phyloP scores from a whole-genome alignment of 2,888 invertebrate genomes.

The Ametastegia equiseti region DNA sequence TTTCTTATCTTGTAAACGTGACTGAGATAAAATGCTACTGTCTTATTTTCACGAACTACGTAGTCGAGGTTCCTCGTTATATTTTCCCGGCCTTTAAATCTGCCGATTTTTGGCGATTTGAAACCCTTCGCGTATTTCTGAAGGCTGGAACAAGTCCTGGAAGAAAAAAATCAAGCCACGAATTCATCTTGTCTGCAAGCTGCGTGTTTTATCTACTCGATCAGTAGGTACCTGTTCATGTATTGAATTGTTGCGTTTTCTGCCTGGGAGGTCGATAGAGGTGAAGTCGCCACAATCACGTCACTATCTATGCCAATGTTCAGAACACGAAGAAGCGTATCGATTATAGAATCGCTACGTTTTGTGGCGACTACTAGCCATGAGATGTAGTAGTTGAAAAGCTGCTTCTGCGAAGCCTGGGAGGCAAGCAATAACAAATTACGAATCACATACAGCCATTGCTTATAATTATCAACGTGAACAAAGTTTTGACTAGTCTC shows the following conservation, averaged over 20 bases:
- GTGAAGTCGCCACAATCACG: conserved; percentile 69
- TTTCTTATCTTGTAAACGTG: conserved; percentile 71
- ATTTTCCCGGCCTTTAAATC: conserved; percentile 51
- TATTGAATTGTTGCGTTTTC: conserved; percentile 52
- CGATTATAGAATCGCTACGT: conserved; percentile 65
- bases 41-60: conserved; percentile 58
- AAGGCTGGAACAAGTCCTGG: conserved; percentile 58
- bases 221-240: conserved; percentile 61
- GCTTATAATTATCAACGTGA: too few species aligned
- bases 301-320: conserved; percentile 73
- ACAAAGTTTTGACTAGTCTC: too few species aligned
- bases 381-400: conserved; percentile 71
- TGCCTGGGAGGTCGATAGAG: conserved; percentile 45
- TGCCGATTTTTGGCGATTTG: conserved; percentile 51
- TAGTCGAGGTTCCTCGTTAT: conserved; percentile 63
- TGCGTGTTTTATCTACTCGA: not conserved
- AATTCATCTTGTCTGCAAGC: not conserved
- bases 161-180: not conserved
- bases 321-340: conserved; percentile 66
- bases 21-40: conserved; percentile 66
- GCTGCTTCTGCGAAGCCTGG: conserved; percentile 70
- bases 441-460: not conserved
- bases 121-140: conserved; percentile 52
- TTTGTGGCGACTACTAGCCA: conserved; percentile 71
- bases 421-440: not conserved